A percentile compares a stretch with the other conserved stretches of the same genome.
These are phyloP conservation scores for Eospalax fontanierii DNA, from an alignment of 2,797 vertebrate genomes.

Conservation along the genomic window DNA sequence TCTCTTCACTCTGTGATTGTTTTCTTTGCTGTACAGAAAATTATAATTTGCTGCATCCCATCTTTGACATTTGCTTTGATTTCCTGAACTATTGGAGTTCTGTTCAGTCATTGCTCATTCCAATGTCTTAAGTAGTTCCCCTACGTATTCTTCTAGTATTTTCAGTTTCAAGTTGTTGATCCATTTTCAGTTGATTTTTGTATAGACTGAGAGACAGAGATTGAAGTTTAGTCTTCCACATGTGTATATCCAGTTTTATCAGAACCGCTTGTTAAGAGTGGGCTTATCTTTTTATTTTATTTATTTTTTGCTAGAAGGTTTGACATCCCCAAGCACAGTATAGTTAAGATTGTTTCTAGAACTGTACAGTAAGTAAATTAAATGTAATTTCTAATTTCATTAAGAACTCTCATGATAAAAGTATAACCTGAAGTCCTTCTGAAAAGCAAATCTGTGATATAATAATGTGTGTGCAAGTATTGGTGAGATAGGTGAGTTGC, in stretches of 20 bases:
- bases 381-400: background rate
- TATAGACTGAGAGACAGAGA: background rate
- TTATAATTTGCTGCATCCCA: background rate
- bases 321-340: background rate
- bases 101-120: background rate
- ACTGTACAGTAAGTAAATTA: background rate
- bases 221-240: background rate
- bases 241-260: background rate
- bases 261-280: background rate
- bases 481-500: background rate
- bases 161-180: background rate
- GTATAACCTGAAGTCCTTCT: background rate
- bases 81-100: background rate
- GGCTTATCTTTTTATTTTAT: rapidly evolving
- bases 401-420: background rate
- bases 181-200: background rate
- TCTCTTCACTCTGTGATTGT: background rate
- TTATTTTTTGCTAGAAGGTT: background rate
- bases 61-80: background rate
- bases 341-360: background rate
- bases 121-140: too few species aligned
- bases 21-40: background rate
- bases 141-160: background rate
- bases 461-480: background rate
- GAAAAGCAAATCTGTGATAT: background rate